Evolutionary conservation across 2,888 invertebrate species (phyloP).

Genomic region (Torymus aiolomorphi): DNA sequence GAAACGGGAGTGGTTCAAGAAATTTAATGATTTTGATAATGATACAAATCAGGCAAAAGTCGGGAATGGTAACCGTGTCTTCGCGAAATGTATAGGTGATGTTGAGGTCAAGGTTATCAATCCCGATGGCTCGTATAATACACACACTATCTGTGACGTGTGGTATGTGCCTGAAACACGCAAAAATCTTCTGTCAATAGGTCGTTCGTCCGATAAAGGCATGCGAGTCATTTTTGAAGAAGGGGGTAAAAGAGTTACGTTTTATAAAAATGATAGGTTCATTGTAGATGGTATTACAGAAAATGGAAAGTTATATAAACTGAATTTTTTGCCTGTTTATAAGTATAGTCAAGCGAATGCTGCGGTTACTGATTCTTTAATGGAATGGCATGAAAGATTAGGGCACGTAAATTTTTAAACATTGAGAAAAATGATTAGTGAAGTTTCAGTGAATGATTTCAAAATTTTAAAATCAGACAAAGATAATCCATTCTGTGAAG

Average conservation of each 20-base stretch:
- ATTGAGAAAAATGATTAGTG: slow-evolving; percentile 41
- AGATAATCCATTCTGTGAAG: slow-evolving; percentile 38
- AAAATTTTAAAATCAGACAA: background rate
- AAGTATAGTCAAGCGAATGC: background rate
- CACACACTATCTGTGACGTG: slow-evolving; percentile 37
- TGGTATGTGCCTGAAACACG: slow-evolving; percentile 50
- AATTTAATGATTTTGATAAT: slow-evolving; percentile 8
- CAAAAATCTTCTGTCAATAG: slow-evolving; percentile 35
- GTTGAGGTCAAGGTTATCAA: slow-evolving; percentile 34
- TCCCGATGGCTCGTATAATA: background rate
- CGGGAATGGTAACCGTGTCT: slow-evolving; percentile 35
- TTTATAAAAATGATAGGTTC: slow-evolving; percentile 18
- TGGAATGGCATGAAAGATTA: slow-evolving; percentile 49
- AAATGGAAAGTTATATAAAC: slow-evolving; percentile 47
- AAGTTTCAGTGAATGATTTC: background rate
- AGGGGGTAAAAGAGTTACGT: slow-evolving; percentile 37
- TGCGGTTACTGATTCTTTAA: background rate
- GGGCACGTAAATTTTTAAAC: slow-evolving; percentile 51
- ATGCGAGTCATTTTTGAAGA: slow-evolving; percentile 47
- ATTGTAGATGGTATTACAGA: slow-evolving; percentile 40
- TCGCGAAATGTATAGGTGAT: slow-evolving; percentile 35
- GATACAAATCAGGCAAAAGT: slow-evolving; percentile 23
- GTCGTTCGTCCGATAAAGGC: slow-evolving; percentile 9
- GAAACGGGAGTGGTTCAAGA: slow-evolving; percentile 37
- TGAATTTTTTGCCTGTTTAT: too few species aligned